Evolutionary conservation across 2,888 invertebrate species (phyloP), one percentile per base, ranked within the genome.

Genomic region (Eristalinus sepulchralis): DNA sequence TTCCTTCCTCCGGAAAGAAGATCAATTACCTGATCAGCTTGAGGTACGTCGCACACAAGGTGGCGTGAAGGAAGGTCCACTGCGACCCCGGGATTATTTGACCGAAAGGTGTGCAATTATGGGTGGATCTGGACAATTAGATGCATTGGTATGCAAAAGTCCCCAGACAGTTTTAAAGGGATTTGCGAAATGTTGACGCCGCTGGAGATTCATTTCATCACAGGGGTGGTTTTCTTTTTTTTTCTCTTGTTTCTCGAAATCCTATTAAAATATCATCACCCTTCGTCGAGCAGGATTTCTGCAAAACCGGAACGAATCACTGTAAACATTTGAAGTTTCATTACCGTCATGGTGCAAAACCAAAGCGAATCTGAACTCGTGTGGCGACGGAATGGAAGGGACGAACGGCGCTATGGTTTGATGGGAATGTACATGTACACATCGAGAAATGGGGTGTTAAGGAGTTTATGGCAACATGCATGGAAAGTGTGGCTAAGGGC

Each of bases 201-300:
- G 53, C 34, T 20, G 20, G 11, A 1, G 31, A n/a, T 24, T 67
- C 24, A 9, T 36, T 34, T 67, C 39, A 53, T 31, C 39, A 24
- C 4, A 64, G 22, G 22, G 34, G 33, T 11, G 13, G n/a, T 55
- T 59, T 17, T 62, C 33, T 13, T 63, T 33, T 31, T 63, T 70
- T 71, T 36, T 31, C 59, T 66, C 66, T 36, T 31, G 24, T 59
- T 57, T 27, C 47, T 17, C 67, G 66, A 70, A 86, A 86, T 83
- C 78, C 83, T 75, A 83, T 86, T 86, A 83, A 71, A 86, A 75
- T 62, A 83, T 86, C 83, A 83, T 82, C 86, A 86, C 86, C 83
- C 78, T 78, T 83, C 75, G 86, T 36, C 83, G 77, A 73, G 22
- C 53, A 72, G 20, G 55, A 73, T 73, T 82, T 80, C 71, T 27